Conservation (phyloP, 92 coral and sea anemone genomes). For the Porites lobata region DNA sequence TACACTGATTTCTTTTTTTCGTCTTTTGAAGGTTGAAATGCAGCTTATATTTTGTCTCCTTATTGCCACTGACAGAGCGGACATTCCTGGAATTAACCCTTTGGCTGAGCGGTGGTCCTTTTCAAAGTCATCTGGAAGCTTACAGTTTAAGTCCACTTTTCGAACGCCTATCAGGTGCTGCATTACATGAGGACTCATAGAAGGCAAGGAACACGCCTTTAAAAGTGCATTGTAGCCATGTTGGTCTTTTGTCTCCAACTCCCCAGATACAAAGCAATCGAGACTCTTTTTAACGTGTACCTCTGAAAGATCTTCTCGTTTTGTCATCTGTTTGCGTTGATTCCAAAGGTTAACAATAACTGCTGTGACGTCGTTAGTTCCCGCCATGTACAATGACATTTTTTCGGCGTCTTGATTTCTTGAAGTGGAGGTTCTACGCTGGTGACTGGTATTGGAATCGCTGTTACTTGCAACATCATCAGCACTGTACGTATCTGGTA, state of each 20-base stretch:
- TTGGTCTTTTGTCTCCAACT: slow-evolving; percentile 1
- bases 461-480: background rate
- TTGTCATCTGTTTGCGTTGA: background rate
- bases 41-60: slow-evolving; percentile 15
- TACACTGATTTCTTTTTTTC: background rate
- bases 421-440: no score
- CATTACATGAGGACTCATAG: slow-evolving; percentile 29
- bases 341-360: slow-evolving; percentile 15
- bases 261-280: background rate
- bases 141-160: slow-evolving; percentile 46
- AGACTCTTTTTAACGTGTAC: background rate
- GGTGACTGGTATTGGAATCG: background rate
- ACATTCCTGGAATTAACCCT: slow-evolving; percentile 23
- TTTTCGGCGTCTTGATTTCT: background rate
- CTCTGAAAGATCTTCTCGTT: background rate
- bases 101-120: background rate
- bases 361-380: slow-evolving; percentile 20
- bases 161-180: slow-evolving; percentile 15
- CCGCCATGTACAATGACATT: background rate
- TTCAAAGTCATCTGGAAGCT: slow-evolving; percentile 6
- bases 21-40: slow-evolving; percentile 20
- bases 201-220: slow-evolving; percentile 60
- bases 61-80: slow-evolving; percentile 41
- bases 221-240: slow-evolving; percentile 53
- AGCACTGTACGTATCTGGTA: background rate